Base-by-base conservation (phyloP, 1,140 invertebrate genomes). In the Conus betulinus region DNA sequence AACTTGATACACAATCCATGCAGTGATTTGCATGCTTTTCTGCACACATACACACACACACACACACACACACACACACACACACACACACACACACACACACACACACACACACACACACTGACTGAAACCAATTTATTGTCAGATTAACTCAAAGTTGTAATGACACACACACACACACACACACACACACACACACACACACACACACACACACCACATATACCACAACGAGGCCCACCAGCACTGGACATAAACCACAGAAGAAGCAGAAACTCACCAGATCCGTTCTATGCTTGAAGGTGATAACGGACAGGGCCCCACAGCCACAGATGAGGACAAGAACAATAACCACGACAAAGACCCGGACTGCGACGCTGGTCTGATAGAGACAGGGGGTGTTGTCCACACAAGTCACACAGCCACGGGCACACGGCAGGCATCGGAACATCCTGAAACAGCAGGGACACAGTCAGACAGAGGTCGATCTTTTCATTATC, bases 311-410 rank as follows among this genome's bases (percentile, higher is more conserved):
- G 23, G 97, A 97, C 25, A 98, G 94, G 13, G 97, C 93, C 20
- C 98, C 95, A 3, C 97, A 97, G 91, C 97, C 96, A 71, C 97
- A 95, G 17, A 97, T 97, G 94, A 98, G 98, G 90, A 97, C 96
- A 88, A 97, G 96, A n/a, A 98, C 98, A 91, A 98, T 97, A 25
- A 97, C 96, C 74, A 99, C 94, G 78, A 98, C 94, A 52, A 97
- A 96, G 95, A 98, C 97, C 95, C 98, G 97, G 95, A 98, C 97
- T 53, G 97, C 96, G 97, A 97, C 97, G 94, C 98, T 97, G 94
- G 98, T 98, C 79, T 97, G 96, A 74, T 97, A 97, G 74, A 98
- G 95, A 94, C 98, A 98, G 1, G 97, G 97, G 90, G 97, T 96
- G 3, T 96, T 96, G 60, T 97, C 97, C 85, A 94, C 96, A 93